Conservation (phyloP, 2,797 vertebrate genomes). For the Microcaecilia unicolor region DNA sequence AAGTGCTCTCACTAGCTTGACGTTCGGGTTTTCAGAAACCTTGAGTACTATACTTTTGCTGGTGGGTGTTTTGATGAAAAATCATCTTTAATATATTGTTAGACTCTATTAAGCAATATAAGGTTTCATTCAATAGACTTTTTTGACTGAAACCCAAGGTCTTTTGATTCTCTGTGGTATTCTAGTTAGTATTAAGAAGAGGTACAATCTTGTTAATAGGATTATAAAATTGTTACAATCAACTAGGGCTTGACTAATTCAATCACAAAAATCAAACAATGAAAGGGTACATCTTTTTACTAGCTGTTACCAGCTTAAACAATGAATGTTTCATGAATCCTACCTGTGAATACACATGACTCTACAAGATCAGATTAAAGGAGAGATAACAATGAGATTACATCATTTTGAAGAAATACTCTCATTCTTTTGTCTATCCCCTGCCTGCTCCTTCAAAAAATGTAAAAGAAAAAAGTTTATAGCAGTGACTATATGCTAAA, state of each 20-base stretch:
- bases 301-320: conserved; percentile 56
- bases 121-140: no score
- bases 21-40: conserved; percentile 7
- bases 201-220: conserved; percentile 39
- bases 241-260: conserved; percentile 50
- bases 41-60: neutral
- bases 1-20: neutral
- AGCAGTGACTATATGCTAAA: no score
- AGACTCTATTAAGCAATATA: no score
- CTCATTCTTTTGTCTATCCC: no score
- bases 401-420: no score
- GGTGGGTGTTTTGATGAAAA: conserved; percentile 5
- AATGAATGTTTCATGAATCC: conserved; percentile 58
- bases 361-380: conserved; percentile 40
- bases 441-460: no score
- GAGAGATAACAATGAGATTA: no score
- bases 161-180: conserved; percentile 31
- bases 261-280: conserved; percentile 63
- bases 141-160: no score
- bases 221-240: conserved; percentile 51
- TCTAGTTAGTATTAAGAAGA: conserved; percentile 39
- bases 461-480: no score
- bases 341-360: conserved; percentile 53
- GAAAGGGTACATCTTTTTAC: conserved; percentile 29
- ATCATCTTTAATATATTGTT: conserved; percentile 6